Percentiles rank a stretch among this genome's conserved stretches.
These are phyloP conservation scores for Anolis sagrei DNA, from an alignment of 2,113 vertebrate genomes.

Conservation along the genomic window DNA sequence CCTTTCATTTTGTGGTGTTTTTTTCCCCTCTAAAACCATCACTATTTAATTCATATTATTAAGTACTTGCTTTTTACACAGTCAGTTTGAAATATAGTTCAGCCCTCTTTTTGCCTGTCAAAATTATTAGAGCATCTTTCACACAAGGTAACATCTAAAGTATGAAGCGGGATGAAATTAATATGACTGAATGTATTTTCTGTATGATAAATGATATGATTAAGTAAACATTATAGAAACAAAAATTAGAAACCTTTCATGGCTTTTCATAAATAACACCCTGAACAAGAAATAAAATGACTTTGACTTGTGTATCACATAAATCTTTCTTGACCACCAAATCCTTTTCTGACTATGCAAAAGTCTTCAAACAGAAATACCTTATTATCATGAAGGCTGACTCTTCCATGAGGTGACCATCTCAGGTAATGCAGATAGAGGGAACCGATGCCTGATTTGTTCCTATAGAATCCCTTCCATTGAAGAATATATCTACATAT, in stretches of 20 bases:
- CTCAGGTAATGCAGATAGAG: no score
- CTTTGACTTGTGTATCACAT: slow-evolving; percentile 11
- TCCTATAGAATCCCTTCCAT: no score
- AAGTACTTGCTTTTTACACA: neutral
- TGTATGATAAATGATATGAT: slow-evolving; percentile 10
- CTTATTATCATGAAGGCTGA: neutral
- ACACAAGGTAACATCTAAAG: neutral
- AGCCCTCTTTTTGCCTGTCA: neutral
- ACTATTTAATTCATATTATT: neutral
- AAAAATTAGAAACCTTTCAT: slow-evolving; percentile 20
- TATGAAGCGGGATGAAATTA: neutral
- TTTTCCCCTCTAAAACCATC: neutral
- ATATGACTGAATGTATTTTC: no score
- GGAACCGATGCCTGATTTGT: no score
- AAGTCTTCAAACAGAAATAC: neutral
- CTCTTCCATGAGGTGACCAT: no score
- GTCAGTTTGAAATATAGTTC: neutral
- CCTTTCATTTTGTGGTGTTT: neutral
- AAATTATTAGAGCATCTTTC: neutral
- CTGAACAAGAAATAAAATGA: neutral
- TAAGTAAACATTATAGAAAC: neutral
- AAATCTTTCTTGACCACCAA: slow-evolving; percentile 11
- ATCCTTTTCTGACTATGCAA: slow-evolving; percentile 29
- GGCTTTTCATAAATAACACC: slow-evolving; percentile 22
- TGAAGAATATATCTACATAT: no score